Evolutionary conservation across 2,888 invertebrate genomes (phyloP), one percentile per base, ranked within the genome.

Genomic region (Drosophila stalkeri): DNA sequence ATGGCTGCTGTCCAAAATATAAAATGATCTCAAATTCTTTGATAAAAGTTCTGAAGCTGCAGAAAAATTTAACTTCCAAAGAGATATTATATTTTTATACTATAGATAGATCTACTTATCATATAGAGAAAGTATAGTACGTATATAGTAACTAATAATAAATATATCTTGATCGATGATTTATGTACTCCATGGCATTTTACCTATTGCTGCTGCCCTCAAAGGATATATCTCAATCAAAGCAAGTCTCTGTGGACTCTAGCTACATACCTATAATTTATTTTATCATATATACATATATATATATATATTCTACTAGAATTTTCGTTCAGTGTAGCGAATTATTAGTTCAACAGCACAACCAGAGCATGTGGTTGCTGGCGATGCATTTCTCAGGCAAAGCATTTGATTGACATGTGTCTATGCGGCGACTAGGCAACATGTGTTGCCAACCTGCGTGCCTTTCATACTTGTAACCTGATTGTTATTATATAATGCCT

Each of bases 371-470:
- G 46, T 66, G 60, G 49, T 23, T 70, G 62, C 54, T 55, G 59
- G 43, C 54, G 57, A 44, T 47, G 66, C 59, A 49, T 59, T 66
- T 49, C 65, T 44, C 64, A 63, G 68, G 44, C 64, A 49, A 46
- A 64, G 64, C 77, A 64, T 67, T 70, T 89, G 87, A 89, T 80
- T 89, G 87, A 80, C 87, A 86, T 80, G 67, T 86, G 86, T 84
- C 86, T 87, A 47, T 75, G 80, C 59, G 66, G 65, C 64, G 56
- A 66, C 62, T 54, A 59, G 66, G 63, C 66, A 76, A 79, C 70
- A 66, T 82, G 83, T 66, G 69, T 73, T 85, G 85, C 79, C 79
- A 69, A 83, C 67, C 85, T 84, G 66, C 75, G 77, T 75, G 75
- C 56, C 71, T 62, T 61, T 63, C 60, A 47, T 75, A 61, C 60